These are phyloP conservation scores for Malurus alboscapulatus DNA, from an alignment of 2,113 vertebrate species.

Conservation along the genomic window DNA sequence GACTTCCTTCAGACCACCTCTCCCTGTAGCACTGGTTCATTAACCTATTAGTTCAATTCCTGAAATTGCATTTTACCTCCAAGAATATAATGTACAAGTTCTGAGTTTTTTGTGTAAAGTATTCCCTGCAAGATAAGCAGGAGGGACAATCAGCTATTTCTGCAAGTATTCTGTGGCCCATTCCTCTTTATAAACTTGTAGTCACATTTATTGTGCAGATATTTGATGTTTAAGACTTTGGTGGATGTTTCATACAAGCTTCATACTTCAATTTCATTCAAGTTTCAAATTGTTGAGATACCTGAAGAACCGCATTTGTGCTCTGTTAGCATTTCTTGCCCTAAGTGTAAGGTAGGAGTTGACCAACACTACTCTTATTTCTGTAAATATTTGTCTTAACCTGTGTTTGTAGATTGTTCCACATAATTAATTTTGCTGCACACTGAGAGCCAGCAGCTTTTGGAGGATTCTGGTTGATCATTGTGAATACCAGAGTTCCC, in stretches of 20 bases:
- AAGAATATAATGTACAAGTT: background rate
- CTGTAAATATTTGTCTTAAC: background rate
- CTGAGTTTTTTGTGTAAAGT: background rate
- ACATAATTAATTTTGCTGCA: background rate
- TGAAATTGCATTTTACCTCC: background rate
- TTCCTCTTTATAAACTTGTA: background rate
- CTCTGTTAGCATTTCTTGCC: background rate
- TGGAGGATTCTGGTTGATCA: background rate
- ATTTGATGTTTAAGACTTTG: background rate
- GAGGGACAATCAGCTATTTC: background rate
- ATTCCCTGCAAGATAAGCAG: background rate
- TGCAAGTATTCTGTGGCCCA: rapidly evolving
- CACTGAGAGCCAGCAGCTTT: background rate
- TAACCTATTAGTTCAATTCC: background rate
- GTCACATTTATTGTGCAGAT: background rate
- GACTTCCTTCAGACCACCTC: background rate
- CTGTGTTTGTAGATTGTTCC: background rate
- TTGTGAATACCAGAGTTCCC: background rate
- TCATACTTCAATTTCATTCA: too few species aligned
- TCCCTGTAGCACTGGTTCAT: background rate
- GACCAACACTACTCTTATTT: background rate
- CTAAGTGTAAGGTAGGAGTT: background rate
- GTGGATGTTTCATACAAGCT: background rate
- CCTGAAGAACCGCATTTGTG: background rate
- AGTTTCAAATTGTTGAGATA: background rate